Percentiles rank a stretch among this genome's conserved stretches.
phyloP scores from a whole-genome alignment of 2,113 vertebrate species.

The Prochilodus magdalenae region DNA sequence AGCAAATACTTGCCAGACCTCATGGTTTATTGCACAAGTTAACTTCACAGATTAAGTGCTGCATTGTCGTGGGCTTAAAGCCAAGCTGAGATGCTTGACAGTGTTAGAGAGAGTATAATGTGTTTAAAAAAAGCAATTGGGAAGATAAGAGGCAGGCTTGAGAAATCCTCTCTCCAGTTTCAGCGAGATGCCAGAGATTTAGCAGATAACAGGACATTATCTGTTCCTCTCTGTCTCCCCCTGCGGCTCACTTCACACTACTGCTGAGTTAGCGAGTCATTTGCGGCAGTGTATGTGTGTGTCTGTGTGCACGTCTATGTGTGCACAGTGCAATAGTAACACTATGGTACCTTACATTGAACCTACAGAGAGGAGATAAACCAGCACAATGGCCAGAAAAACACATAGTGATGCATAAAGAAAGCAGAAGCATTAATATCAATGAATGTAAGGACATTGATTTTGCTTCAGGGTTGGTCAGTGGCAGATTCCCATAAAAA shows the following conservation, averaged over 20 bases:
- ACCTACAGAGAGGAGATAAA: neutral
- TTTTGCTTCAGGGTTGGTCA: no score
- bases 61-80: constrained; percentile 47
- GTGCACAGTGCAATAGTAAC: neutral
- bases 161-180: constrained; percentile 55
- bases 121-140: constrained; percentile 51
- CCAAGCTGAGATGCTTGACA: constrained; percentile 35
- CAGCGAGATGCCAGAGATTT: constrained; percentile 55
- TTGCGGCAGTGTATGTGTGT: constrained; percentile 19
- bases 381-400: neutral
- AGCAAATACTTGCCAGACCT: neutral
- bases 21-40: constrained; percentile 14
- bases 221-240: constrained; percentile 48
- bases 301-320: constrained; percentile 32
- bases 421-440: no score
- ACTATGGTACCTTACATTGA: neutral
- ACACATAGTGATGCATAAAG: no score
- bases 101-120: constrained; percentile 46
- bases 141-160: constrained; percentile 51
- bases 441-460: no score
- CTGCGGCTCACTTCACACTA: constrained; percentile 35
- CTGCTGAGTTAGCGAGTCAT: constrained; percentile 31
- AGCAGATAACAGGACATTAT: constrained; percentile 57
- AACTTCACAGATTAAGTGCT: constrained; percentile 48
- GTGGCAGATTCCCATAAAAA: no score